phyloP scores from a whole-genome alignment of 2,888 invertebrate species.

The Lasioglossum zephyrum region DNA sequence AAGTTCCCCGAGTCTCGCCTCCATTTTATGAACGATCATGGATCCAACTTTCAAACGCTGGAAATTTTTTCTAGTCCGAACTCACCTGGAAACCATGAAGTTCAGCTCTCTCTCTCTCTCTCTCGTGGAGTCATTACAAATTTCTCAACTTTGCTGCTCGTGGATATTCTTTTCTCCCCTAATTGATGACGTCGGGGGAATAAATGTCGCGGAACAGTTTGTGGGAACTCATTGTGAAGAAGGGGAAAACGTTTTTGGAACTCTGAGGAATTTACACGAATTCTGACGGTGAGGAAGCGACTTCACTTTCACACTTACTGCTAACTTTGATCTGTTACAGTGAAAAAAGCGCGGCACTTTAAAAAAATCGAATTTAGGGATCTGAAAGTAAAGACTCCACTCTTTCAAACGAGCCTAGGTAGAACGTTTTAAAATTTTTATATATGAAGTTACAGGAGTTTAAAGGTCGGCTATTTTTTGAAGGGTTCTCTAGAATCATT shows the following conservation, averaged over 20 bases:
- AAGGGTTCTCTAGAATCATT: background rate
- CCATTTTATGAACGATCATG: background rate
- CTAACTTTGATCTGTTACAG: background rate
- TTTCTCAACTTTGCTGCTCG: background rate
- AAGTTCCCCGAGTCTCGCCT: background rate
- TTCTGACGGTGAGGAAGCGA: background rate
- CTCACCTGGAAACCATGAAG: background rate
- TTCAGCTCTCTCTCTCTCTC: background rate
- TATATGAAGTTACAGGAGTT: background rate
- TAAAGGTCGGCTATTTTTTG: background rate
- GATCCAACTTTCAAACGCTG: background rate
- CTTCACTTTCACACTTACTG: no score
- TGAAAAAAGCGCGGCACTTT: no score
- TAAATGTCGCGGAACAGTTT: no score
- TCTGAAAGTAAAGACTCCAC: background rate
- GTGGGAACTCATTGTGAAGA: no score
- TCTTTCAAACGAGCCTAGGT: no score
- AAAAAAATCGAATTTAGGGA: background rate
- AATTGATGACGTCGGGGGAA: no score
- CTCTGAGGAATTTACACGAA: background rate
- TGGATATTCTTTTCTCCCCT: no score
- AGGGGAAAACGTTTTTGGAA: background rate
- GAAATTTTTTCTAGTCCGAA: background rate
- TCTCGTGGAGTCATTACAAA: background rate
- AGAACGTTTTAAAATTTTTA: background rate